phyloP scores from a whole-genome alignment of 2,797 vertebrate species.

The Hydrophis major region DNA sequence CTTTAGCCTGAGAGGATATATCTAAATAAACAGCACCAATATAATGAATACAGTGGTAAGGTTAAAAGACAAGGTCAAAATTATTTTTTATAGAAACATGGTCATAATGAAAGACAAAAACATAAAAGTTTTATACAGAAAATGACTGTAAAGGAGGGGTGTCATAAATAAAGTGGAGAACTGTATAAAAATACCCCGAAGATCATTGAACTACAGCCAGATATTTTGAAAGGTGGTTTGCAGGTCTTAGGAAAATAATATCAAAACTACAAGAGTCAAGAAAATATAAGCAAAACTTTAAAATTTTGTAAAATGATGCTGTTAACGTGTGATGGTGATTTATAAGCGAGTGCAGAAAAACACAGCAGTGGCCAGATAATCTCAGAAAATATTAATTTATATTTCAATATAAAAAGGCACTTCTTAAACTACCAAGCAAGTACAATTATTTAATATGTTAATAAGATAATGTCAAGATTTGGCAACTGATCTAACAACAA shows the following conservation, averaged over 20 bases:
- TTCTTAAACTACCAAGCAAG: neutral
- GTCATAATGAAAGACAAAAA: neutral
- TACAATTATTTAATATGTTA: neutral
- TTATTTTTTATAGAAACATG: neutral
- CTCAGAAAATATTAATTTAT: neutral
- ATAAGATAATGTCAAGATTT: neutral
- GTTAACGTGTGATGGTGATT: neutral
- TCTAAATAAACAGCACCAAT: neutral
- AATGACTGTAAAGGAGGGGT: neutral
- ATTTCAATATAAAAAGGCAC: neutral
- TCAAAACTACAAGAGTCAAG: neutral
- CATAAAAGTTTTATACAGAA: neutral
- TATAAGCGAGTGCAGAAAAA: neutral
- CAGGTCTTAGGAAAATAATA: neutral
- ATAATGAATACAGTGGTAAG: neutral
- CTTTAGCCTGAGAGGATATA: neutral
- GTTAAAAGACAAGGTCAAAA: neutral
- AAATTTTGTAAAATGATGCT: neutral
- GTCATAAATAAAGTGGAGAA: neutral
- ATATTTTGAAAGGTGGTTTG: neutral
- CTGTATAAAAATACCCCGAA: neutral
- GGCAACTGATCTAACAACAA: neutral
- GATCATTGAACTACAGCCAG: neutral
- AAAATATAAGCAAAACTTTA: neutral
- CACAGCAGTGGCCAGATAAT: neutral